These are phyloP conservation scores for Drosophila aldrichi DNA, from an alignment of 2,888 invertebrate species.

Conservation along the genomic window DNA sequence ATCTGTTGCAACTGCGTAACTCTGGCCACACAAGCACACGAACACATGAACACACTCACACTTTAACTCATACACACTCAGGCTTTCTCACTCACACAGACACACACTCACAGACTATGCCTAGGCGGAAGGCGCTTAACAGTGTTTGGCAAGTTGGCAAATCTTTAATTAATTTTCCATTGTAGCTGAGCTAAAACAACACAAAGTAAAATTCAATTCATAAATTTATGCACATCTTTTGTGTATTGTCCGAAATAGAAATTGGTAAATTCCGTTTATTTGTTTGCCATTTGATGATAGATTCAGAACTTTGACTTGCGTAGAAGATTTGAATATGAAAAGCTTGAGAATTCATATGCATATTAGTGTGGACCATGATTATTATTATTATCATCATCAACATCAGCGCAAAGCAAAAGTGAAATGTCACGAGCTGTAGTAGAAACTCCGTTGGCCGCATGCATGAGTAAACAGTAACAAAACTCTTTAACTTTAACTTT, in stretches of 20 bases:
- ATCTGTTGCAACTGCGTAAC: conserved; percentile 27
- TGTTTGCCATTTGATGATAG: conserved; percentile 25
- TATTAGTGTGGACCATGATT: conserved; percentile 10
- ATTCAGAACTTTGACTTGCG: conserved; percentile 21
- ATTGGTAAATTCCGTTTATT: conserved; percentile 42
- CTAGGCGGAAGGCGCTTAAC: conserved; percentile 44
- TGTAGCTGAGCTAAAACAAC: conserved; percentile 29
- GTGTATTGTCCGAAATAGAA: conserved; percentile 39
- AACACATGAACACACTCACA: background rate
- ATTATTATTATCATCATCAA: conserved; percentile 24
- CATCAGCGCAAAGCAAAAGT: conserved; percentile 30
- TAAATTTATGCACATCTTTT: conserved; percentile 43
- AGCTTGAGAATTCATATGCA: conserved; percentile 12
- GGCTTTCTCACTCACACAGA: background rate
- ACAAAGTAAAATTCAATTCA: conserved; percentile 29
- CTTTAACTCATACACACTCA: background rate
- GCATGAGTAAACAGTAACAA: conserved; percentile 67
- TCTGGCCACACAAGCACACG: conserved; percentile 2
- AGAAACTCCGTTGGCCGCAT: conserved; percentile 51
- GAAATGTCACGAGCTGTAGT: conserved; percentile 49
- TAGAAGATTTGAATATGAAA: conserved; percentile 59
- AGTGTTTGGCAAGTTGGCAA: conserved; percentile 39
- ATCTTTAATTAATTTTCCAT: conserved; percentile 68
- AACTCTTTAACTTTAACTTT: conserved; percentile 25
- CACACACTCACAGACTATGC: background rate